Percentiles rank a stretch among this genome's conserved stretches.
phyloP scores from a whole-genome alignment of 2,888 invertebrate species.

The Baronia brevicornis region DNA sequence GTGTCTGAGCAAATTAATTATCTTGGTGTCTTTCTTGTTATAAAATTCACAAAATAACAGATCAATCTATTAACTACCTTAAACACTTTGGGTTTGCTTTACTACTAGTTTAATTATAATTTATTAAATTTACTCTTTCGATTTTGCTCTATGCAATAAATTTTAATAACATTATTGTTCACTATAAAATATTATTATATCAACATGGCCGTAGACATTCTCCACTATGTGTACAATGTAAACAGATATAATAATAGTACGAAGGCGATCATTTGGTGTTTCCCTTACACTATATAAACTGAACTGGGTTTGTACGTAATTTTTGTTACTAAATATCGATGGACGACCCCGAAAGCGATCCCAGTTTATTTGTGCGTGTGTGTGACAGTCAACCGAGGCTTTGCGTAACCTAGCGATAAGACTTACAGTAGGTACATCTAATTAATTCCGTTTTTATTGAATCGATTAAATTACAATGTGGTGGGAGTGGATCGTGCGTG shows the following conservation, averaged over 20 bases:
- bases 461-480: constrained; percentile 29
- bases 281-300: constrained; percentile 54
- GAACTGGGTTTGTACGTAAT: constrained; percentile 35
- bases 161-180: constrained; percentile 15
- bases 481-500: constrained; percentile 27
- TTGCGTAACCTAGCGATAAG: constrained; percentile 31
- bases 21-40: too few species aligned
- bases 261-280: constrained; percentile 69
- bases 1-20: too few species aligned
- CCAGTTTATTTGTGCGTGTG: constrained; percentile 52
- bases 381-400: constrained; percentile 47
- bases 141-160: too few species aligned
- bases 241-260: constrained; percentile 25
- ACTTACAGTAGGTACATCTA: constrained; percentile 31
- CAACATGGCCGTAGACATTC: constrained; percentile 18
- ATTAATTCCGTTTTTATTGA: constrained; percentile 30
- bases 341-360: constrained; percentile 54
- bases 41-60: too few species aligned
- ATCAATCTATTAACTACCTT: too few species aligned
- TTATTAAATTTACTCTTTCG: too few species aligned
- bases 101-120: too few species aligned
- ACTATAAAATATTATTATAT: constrained; percentile 24
- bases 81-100: too few species aligned
- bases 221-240: constrained; percentile 21
- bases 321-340: constrained; percentile 35